Percentiles rank a stretch among this genome's conserved stretches.
phyloP scores from a whole-genome alignment of 2,113 vertebrate genomes.

The Apus apus region DNA sequence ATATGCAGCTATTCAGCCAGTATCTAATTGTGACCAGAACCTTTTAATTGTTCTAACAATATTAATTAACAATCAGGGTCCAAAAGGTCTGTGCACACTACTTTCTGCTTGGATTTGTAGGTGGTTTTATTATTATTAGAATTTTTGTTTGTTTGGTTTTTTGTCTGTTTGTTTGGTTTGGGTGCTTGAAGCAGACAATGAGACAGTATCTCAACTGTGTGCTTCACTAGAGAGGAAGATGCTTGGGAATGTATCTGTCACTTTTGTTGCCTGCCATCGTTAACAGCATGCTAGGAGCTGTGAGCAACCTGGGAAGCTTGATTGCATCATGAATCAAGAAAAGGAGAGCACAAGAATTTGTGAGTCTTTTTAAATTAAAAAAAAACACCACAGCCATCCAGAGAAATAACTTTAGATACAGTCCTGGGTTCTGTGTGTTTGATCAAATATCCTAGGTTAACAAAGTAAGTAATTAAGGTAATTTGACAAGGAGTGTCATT shows the following conservation, averaged over 20 bases:
- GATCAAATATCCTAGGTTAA: background rate
- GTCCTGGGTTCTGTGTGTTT: background rate
- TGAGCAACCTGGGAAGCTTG: background rate
- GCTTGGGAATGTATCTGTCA: background rate
- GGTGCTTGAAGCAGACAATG: background rate
- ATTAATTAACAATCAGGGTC: background rate
- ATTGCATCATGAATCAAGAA: background rate
- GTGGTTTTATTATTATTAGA: no score
- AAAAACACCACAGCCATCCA: background rate
- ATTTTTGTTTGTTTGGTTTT: no score
- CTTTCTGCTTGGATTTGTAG: background rate
- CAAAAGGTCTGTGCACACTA: background rate
- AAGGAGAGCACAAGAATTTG: background rate
- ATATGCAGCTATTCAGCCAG: background rate
- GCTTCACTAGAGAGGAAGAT: background rate
- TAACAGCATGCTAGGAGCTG: background rate
- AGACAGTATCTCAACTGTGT: background rate
- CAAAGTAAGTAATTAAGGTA: background rate
- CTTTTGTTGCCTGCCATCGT: background rate
- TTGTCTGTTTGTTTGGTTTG: background rate
- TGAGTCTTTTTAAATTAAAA: conserved; percentile 12
- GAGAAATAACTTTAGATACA: background rate
- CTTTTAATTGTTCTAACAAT: background rate
- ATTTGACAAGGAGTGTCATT: background rate
- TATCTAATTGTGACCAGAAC: background rate